These are phyloP conservation scores for Tenthredo livida DNA, from an alignment of 2,888 invertebrate species.

Conservation along the genomic window DNA sequence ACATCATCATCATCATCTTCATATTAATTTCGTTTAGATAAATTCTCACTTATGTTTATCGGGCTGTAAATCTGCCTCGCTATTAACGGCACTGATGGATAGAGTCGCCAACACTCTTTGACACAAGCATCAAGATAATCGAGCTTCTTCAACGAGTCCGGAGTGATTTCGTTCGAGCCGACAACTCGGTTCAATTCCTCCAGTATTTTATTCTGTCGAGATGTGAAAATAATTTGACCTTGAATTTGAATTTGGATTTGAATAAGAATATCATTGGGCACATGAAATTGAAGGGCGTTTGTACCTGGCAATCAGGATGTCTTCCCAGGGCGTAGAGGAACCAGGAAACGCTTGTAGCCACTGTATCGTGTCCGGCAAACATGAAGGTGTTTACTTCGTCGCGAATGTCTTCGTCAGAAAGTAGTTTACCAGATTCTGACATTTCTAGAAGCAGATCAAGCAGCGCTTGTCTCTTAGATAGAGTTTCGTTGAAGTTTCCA, in stretches of 20 bases:
- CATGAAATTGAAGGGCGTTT: too few species aligned
- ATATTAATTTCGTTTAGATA: too few species aligned
- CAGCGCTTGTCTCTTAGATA: constrained; percentile 77
- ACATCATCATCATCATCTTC: too few species aligned
- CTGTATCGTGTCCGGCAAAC: constrained; percentile 81
- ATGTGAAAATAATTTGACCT: too few species aligned
- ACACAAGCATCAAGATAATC: constrained; percentile 73
- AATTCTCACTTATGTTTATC: constrained; percentile 70
- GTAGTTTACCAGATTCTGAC: constrained; percentile 73
- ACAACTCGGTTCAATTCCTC: constrained; percentile 65
- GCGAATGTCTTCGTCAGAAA: constrained; percentile 72
- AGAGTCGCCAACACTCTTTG: constrained; percentile 73
- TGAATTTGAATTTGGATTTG: too few species aligned
- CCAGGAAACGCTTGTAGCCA: constrained; percentile 81
- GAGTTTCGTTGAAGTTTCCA: constrained; percentile 62
- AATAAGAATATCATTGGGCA: too few species aligned
- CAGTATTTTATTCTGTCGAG: constrained; percentile 67
- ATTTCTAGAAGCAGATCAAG: constrained; percentile 80
- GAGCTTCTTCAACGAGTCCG: constrained; percentile 69
- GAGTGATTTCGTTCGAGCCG: constrained; percentile 65
- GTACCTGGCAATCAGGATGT: constrained; percentile 79
- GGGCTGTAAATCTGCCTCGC: constrained; percentile 72
- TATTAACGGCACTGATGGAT: constrained; percentile 72
- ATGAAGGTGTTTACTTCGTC: constrained; percentile 77
- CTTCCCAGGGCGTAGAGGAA: constrained; percentile 79